phyloP scores from a whole-genome alignment of 2,797 vertebrate species.

The Etheostoma perlongum region DNA sequence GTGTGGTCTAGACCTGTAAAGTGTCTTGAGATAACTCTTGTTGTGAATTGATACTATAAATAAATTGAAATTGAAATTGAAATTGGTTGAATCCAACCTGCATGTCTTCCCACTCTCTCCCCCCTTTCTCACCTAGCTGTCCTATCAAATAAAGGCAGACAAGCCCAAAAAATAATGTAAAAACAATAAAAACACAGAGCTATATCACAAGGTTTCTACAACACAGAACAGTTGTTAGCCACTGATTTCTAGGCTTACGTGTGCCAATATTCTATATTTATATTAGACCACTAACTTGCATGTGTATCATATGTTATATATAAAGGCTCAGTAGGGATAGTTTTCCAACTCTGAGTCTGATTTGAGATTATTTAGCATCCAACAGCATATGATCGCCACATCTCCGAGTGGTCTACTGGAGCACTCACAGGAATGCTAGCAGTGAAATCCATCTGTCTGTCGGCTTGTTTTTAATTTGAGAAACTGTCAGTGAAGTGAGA shows the following conservation, averaged over 20 bases:
- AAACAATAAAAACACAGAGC: not conserved
- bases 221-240: not conserved
- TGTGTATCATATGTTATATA: too few relatives aligned
- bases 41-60: too few relatives aligned
- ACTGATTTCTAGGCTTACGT: not conserved
- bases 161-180: too few relatives aligned
- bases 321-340: not conserved
- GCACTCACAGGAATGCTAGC: conserved; percentile 39
- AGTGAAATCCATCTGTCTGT: conserved; percentile 69
- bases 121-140: too few relatives aligned
- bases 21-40: too few relatives aligned
- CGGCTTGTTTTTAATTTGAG: conserved; percentile 60
- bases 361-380: conserved; percentile 55
- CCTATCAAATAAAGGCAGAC: too few relatives aligned
- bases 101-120: too few relatives aligned
- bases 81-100: too few relatives aligned
- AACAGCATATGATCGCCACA: conserved; percentile 38
- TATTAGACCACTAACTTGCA: not conserved
- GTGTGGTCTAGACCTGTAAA: too few relatives aligned
- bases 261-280: not conserved
- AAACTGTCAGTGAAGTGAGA: conserved; percentile 58
- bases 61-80: too few relatives aligned
- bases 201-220: not conserved
- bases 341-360: conserved; percentile 35
- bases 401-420: conserved; percentile 47